phyloP scores from a whole-genome alignment of 2,113 vertebrate genomes.

The Gyps fulvus region DNA sequence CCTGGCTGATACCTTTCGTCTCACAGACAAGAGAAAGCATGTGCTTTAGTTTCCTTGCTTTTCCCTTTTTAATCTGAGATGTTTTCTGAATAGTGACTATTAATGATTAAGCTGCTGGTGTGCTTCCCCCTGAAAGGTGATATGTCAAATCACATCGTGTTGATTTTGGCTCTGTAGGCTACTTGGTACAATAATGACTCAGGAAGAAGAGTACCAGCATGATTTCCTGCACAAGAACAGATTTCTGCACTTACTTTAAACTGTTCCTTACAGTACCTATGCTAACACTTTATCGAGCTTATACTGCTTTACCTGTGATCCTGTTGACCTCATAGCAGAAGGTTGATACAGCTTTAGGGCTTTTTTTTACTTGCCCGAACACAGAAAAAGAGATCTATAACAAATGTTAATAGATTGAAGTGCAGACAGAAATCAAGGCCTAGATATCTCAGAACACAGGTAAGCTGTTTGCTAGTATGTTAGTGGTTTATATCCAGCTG shows the following conservation, averaged over 20 bases:
- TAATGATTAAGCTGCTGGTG: neutral
- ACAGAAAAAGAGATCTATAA: neutral
- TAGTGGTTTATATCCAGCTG: neutral
- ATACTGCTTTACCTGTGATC: neutral
- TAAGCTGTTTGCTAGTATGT: neutral
- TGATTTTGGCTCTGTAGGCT: neutral
- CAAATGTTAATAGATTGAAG: neutral
- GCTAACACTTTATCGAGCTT: neutral
- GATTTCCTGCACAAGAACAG: neutral
- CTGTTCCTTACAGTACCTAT: neutral
- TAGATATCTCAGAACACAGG: neutral
- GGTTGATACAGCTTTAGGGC: neutral
- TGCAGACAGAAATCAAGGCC: neutral
- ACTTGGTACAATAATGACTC: neutral
- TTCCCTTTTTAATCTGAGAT: neutral
- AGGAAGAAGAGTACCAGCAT: neutral
- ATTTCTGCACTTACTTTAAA: neutral
- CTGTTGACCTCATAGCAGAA: neutral
- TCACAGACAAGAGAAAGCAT: neutral
- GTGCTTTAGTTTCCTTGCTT: neutral
- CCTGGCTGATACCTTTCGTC: neutral
- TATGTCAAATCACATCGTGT: neutral
- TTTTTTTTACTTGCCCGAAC: neutral
- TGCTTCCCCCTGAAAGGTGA: neutral
- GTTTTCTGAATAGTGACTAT: neutral